Evolutionary conservation across 2,797 vertebrate species (phyloP).

Genomic region (Micromesistius poutassou): DNA sequence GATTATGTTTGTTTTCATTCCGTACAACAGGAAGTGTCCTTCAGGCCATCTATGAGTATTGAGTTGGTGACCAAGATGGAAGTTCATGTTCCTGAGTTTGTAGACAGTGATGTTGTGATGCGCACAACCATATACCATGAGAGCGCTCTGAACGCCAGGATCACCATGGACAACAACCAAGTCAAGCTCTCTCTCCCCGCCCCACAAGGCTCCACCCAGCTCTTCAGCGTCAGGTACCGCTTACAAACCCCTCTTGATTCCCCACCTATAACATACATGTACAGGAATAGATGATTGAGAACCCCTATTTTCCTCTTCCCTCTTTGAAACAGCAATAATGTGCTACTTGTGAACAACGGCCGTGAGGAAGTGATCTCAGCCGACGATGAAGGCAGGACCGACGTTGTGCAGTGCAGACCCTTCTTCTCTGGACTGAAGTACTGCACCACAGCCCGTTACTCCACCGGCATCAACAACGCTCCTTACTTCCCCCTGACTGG

Average conservation of each 20-base stretch:
- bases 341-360: conserved; percentile 73
- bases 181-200: conserved; percentile 83
- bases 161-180: conserved; percentile 71
- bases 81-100: conserved; percentile 81
- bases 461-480: conserved; percentile 52
- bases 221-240: conserved; percentile 82
- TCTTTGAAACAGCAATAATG: conserved; percentile 73
- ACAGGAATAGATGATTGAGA: background rate
- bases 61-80: conserved; percentile 87
- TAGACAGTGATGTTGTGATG: conserved; percentile 79
- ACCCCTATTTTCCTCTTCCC: conserved; percentile 13
- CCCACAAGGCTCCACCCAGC: conserved; percentile 72
- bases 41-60: conserved; percentile 81
- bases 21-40: conserved; percentile 64
- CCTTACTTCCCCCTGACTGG: conserved; percentile 83
- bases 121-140: conserved; percentile 87
- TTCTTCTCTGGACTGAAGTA: conserved; percentile 77
- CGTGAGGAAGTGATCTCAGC: conserved; percentile 66
- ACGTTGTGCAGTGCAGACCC: conserved; percentile 64
- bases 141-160: conserved; percentile 77
- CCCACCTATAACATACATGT: background rate
- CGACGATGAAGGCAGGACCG: conserved; percentile 48
- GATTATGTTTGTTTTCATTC: background rate
- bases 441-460: conserved; percentile 68
- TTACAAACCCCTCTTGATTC: background rate